Evolutionary conservation across 2,113 vertebrate species (phyloP).

Genomic region (Zonotrichia leucophrys): DNA sequence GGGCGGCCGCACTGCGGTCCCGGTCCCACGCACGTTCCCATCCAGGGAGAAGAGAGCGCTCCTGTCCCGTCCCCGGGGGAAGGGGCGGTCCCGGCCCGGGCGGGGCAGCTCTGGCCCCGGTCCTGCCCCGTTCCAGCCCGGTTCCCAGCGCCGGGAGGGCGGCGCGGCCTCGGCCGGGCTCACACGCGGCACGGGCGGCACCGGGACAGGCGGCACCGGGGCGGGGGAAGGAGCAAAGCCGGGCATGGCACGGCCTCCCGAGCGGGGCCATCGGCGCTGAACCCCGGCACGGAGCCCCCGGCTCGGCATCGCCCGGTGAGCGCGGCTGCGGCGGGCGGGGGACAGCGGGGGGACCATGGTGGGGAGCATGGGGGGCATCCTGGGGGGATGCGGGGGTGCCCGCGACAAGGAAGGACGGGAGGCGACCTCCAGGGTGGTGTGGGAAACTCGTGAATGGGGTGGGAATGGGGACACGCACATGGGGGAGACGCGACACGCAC

Average conservation of each 20-base stretch:
- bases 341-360: rapidly evolving
- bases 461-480: neutral
- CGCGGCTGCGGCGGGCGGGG: neutral
- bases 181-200: neutral
- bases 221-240: neutral
- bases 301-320: neutral
- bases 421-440: no score
- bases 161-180: neutral
- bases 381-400: neutral
- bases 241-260: neutral
- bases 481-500: neutral
- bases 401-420: neutral
- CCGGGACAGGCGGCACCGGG: neutral
- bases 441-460: rapidly evolving
- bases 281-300: neutral
- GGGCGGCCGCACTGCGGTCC: rapidly evolving
- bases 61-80: neutral
- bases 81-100: neutral
- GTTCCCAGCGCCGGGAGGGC: neutral
- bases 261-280: neutral
- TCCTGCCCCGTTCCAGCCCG: neutral
- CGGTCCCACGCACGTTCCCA: neutral
- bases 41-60: rapidly evolving
- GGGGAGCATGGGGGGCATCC: rapidly evolving
- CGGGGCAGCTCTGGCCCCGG: neutral